Evolutionary conservation across 37 sponge, comb jelly and placozoan species (phyloP).

Genomic region (Diacarnus erythraeanus): DNA sequence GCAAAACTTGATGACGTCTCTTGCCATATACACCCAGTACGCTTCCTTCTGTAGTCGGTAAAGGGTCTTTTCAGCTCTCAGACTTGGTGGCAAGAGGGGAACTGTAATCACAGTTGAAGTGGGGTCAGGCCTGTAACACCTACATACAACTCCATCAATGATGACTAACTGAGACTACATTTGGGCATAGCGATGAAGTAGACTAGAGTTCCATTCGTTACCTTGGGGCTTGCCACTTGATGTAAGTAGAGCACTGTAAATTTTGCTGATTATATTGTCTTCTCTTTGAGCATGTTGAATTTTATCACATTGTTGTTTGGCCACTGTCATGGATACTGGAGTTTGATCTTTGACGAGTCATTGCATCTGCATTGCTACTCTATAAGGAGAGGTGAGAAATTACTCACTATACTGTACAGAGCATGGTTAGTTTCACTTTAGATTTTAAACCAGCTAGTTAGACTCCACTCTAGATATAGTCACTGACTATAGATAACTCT

Average conservation of each 20-base stretch:
- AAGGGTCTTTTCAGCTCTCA: conserved; percentile 44
- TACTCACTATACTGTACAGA: conserved; percentile 46
- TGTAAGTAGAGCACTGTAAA: background rate
- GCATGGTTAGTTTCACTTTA: background rate
- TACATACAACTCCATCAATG: conserved; percentile 40
- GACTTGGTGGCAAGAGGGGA: conserved; percentile 21
- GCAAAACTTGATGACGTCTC: conserved; percentile 33
- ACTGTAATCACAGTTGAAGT: conserved; percentile 1
- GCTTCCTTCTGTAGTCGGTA: conserved; percentile 8
- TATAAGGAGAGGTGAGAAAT: too few species aligned
- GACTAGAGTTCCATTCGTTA: conserved; percentile 27
- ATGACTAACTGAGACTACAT: conserved; percentile 46
- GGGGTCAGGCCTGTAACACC: conserved; percentile 35
- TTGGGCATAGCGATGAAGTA: conserved; percentile 42
- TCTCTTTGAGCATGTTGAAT: background rate
- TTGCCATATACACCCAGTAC: conserved; percentile 64
- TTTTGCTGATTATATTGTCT: background rate
- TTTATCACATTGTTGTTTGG: background rate
- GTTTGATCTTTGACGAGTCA: conserved; percentile 22
- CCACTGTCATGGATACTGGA: background rate
- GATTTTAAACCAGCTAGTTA: conserved; percentile 40
- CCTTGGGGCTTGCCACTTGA: background rate
- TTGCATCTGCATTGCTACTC: conserved; percentile 59
- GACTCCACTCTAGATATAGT: too few species aligned
- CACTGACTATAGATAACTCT: too few species aligned